A percentile compares a stretch with the other conserved stretches of the same genome.
Conservation (phyloP, 2,797 vertebrate species). For the Triplophysa bombifrons region DNA sequence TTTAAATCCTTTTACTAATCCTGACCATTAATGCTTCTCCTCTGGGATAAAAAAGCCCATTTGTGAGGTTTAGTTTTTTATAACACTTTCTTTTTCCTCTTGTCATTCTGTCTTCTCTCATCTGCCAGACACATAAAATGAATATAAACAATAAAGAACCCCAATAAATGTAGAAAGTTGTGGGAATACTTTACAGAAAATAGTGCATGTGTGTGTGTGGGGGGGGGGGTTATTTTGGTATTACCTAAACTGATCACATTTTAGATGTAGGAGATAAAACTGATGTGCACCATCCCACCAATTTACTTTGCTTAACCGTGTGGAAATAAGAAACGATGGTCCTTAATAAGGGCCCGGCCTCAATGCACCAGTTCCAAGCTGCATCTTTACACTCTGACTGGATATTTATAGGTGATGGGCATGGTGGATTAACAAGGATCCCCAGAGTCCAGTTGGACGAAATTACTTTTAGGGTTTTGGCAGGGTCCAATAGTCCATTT, state of each 20-base stretch:
- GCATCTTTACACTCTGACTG: constrained; percentile 63
- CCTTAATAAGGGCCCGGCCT: constrained; percentile 62
- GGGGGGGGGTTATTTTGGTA: not conserved
- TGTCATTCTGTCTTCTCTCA: not conserved
- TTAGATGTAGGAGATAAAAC: not conserved
- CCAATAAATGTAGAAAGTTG: not conserved
- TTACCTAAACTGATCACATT: not conserved
- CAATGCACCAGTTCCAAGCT: constrained; percentile 61
- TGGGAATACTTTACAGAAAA: not conserved
- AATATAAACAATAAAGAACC: not conserved
- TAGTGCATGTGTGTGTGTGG: not conserved
- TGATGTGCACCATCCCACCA: constrained; percentile 52
- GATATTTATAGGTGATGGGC: constrained; percentile 74
- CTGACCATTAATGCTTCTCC: constrained; percentile 34
- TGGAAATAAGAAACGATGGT: constrained; percentile 71
- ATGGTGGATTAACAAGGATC: constrained; percentile 72
- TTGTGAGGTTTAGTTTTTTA: constrained; percentile 3
- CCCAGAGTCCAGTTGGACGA: constrained; percentile 68
- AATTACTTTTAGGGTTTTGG: constrained; percentile 73
- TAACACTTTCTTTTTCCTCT: not conserved
- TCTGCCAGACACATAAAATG: not conserved
- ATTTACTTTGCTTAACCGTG: constrained; percentile 68
- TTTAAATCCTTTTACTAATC: constrained; percentile 46
- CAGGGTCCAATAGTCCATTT: constrained; percentile 67
- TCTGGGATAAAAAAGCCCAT: constrained; percentile 25